Conservation (phyloP, 2,888 invertebrate species). For the Metallyticus violacea region DNA sequence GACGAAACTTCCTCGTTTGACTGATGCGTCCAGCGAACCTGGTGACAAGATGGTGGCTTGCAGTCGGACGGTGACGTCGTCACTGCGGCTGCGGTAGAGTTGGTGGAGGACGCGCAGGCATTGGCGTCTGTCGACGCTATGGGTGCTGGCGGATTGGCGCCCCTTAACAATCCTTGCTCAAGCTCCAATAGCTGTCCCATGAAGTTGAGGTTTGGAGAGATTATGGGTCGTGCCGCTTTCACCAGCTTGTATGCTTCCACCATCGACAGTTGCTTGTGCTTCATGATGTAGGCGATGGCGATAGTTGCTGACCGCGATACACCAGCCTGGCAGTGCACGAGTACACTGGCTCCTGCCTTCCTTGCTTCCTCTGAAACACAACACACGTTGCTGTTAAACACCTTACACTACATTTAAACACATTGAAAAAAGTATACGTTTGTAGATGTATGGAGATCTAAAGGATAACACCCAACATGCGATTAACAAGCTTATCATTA, state of each 20-base stretch:
- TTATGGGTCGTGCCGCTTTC: slow-evolving; percentile 79
- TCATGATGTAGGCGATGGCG: slow-evolving; percentile 93
- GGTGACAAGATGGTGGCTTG: slow-evolving; percentile 43
- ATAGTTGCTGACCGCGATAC: slow-evolving; percentile 92
- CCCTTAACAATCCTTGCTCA: slow-evolving; percentile 62
- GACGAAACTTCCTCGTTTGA: slow-evolving; percentile 53
- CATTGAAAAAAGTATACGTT: no score
- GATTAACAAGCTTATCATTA: no score
- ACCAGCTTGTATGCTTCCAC: slow-evolving; percentile 86
- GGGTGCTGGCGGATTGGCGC: neutral
- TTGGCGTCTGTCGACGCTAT: neutral
- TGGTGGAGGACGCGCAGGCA: neutral
- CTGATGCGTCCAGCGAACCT: slow-evolving; percentile 54
- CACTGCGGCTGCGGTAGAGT: slow-evolving; percentile 10
- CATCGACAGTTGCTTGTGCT: slow-evolving; percentile 76
- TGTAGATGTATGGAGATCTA: no score
- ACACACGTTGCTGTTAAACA: no score
- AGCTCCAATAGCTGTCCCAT: slow-evolving; percentile 86
- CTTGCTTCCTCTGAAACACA: slow-evolving; percentile 65
- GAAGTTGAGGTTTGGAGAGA: slow-evolving; percentile 93
- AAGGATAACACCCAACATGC: no score
- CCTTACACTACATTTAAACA: no score
- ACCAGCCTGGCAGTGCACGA: slow-evolving; percentile 94
- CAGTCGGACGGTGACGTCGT: slow-evolving; percentile 37
- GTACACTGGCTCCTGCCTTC: slow-evolving; percentile 67